Conservation (phyloP, 2,797 vertebrate species). For the Columba guinea region DNA sequence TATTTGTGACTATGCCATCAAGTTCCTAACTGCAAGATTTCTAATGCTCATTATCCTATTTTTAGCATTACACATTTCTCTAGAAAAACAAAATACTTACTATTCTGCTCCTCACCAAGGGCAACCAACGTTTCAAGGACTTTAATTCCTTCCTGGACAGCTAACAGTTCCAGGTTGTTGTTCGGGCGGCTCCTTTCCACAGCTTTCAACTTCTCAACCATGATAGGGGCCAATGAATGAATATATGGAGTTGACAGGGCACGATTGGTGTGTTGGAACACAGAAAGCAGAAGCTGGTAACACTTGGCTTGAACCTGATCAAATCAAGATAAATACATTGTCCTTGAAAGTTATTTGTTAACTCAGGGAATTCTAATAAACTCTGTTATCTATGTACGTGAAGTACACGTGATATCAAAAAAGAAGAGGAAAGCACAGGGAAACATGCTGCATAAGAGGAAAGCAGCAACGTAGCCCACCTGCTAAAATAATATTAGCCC, state of each 20-base stretch:
- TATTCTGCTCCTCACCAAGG: constrained; percentile 94
- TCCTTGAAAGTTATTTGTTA: constrained; percentile 10
- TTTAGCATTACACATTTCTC: not conserved
- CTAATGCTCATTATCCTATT: not conserved
- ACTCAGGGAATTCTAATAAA: not conserved
- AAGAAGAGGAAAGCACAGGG: not conserved
- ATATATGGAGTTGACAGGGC: constrained; percentile 96
- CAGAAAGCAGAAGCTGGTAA: constrained; percentile 95
- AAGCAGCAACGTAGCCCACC: not conserved
- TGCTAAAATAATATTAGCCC: not conserved
- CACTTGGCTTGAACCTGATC: constrained; percentile 93
- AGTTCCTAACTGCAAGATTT: not conserved
- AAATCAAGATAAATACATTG: constrained; percentile 59
- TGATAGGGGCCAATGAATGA: constrained; percentile 90
- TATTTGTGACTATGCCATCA: not conserved
- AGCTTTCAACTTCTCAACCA: constrained; percentile 95
- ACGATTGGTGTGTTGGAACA: constrained; percentile 94
- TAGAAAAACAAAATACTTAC: constrained; percentile 81
- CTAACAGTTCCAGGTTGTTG: constrained; percentile 87
- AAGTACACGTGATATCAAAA: not conserved
- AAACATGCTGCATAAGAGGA: not conserved
- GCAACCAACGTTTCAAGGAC: constrained; percentile 93
- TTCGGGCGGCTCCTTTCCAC: constrained; percentile 86
- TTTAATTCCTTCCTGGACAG: constrained; percentile 94
- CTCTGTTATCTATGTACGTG: not conserved